Conservation (phyloP, 1,140 invertebrate species). For the Zaprionus tsacasi region DNA sequence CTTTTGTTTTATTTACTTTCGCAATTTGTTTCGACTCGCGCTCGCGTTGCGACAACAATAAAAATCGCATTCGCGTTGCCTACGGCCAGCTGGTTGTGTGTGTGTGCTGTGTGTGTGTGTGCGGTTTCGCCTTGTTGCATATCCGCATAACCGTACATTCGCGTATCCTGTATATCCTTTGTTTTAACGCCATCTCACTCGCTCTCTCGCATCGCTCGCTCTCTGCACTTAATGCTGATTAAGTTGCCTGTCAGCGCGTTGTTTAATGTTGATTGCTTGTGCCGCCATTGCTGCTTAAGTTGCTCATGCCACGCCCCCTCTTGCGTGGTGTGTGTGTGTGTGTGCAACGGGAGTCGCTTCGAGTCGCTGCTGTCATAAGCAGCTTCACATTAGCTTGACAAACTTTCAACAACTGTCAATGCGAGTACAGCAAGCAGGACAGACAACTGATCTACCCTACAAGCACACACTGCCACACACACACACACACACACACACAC, state of each 20-base stretch:
- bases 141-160: slow-evolving; percentile 14
- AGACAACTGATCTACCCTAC: slow-evolving; percentile 11
- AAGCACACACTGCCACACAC: slow-evolving; percentile 2
- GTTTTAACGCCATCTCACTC: slow-evolving; percentile 7
- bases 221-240: slow-evolving; percentile 68
- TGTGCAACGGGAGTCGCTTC: background rate
- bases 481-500: slow-evolving; percentile 12
- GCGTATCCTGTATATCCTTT: slow-evolving; percentile 45
- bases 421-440: slow-evolving; percentile 55
- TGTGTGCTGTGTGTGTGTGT: background rate
- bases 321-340: background rate
- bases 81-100: background rate
- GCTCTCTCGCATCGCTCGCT: too few relatives aligned
- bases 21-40: slow-evolving; percentile 67
- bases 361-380: slow-evolving; percentile 50
- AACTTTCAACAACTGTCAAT: slow-evolving; percentile 75
- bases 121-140: slow-evolving; percentile 19
- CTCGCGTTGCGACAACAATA: slow-evolving; percentile 62
- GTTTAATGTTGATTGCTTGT: slow-evolving; percentile 57
- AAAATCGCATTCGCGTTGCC: slow-evolving; percentile 67
- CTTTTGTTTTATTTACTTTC: slow-evolving; percentile 79
- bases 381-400: slow-evolving; percentile 53
- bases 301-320: slow-evolving; percentile 12
- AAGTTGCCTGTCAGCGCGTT: slow-evolving; percentile 49
- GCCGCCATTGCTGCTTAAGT: slow-evolving; percentile 38